These are phyloP conservation scores for Burhinus oedicnemus DNA, from an alignment of 2,113 vertebrate species.

Conservation along the genomic window DNA sequence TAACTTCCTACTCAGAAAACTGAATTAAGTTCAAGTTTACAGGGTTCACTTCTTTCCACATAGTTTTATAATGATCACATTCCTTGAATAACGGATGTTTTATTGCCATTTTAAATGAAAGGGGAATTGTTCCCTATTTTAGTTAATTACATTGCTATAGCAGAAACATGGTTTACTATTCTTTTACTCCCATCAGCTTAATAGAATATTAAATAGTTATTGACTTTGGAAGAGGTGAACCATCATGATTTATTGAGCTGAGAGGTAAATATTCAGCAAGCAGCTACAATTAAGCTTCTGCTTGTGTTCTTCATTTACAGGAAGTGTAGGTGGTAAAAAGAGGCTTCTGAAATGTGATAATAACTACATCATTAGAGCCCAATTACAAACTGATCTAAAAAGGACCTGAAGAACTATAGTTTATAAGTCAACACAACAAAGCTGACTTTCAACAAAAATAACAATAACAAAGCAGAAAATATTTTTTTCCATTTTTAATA, in stretches of 20 bases:
- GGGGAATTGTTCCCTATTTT: neutral
- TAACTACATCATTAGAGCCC: neutral
- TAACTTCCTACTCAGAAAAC: neutral
- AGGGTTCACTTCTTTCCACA: neutral
- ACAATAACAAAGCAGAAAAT: neutral
- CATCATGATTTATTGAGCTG: slow-evolving; percentile 44
- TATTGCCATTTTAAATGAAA: slow-evolving; percentile 16
- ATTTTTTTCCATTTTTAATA: neutral
- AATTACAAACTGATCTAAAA: neutral
- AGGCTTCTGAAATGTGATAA: neutral
- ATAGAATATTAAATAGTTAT: slow-evolving; percentile 60
- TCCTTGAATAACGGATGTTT: neutral
- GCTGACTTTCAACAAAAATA: neutral
- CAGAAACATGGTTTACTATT: slow-evolving; percentile 5
- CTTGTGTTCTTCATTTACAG: slow-evolving; percentile 19
- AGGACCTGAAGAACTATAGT: neutral
- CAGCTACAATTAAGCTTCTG: slow-evolving; percentile 4
- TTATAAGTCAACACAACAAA: neutral
- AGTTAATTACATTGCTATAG: neutral
- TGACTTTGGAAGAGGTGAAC: slow-evolving; percentile 52
- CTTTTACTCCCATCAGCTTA: slow-evolving; percentile 36
- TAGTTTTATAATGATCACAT: neutral
- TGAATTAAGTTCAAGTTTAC: neutral
- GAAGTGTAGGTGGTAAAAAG: neutral
- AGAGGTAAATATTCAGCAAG: slow-evolving; percentile 49